phyloP scores from a whole-genome alignment of 2,113 vertebrate species.

The Lates calcarifer region DNA sequence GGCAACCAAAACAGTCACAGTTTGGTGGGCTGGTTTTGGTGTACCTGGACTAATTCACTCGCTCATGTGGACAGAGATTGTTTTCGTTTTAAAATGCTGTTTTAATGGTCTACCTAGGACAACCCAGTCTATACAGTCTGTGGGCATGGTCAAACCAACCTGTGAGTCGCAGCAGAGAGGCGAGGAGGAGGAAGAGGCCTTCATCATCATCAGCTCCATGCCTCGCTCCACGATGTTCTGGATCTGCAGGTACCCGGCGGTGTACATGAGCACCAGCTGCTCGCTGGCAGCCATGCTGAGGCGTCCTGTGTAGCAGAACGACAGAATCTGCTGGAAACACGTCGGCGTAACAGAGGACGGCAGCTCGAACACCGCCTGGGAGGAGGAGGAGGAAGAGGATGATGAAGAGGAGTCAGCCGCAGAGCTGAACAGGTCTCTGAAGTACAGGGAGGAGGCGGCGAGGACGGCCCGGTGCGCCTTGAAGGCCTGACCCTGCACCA shows the following conservation, averaged over 20 bases:
- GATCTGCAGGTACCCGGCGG: constrained; percentile 98
- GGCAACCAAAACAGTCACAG: no score
- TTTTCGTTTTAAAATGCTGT: no score
- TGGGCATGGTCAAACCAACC: constrained; percentile 45
- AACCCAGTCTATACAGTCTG: background rate
- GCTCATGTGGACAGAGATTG: no score
- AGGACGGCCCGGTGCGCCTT: constrained; percentile 95
- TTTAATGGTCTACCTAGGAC: no score
- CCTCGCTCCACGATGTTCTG: constrained; percentile 98
- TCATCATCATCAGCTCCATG: constrained; percentile 98
- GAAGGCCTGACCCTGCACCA: constrained; percentile 97
- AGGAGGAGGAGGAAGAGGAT: constrained; percentile 56
- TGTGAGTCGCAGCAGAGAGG: constrained; percentile 97
- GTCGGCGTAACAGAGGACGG: constrained; percentile 92
- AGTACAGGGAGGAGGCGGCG: constrained; percentile 96
- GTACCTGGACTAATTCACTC: background rate
- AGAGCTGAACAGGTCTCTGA: constrained; percentile 94
- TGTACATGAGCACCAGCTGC: constrained; percentile 99
- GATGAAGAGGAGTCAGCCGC: constrained; percentile 77
- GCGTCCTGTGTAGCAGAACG: constrained; percentile 97
- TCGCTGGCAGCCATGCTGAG: constrained; percentile 96
- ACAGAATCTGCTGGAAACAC: constrained; percentile 97
- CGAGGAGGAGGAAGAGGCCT: constrained; percentile 87
- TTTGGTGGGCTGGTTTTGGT: background rate
- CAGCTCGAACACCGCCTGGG: constrained; percentile 93